A percentile compares a stretch with the other conserved stretches of the same genome.
Evolutionary conservation across 2,113 vertebrate species (phyloP).

Genomic region (Pterocles burchelli): DNA sequence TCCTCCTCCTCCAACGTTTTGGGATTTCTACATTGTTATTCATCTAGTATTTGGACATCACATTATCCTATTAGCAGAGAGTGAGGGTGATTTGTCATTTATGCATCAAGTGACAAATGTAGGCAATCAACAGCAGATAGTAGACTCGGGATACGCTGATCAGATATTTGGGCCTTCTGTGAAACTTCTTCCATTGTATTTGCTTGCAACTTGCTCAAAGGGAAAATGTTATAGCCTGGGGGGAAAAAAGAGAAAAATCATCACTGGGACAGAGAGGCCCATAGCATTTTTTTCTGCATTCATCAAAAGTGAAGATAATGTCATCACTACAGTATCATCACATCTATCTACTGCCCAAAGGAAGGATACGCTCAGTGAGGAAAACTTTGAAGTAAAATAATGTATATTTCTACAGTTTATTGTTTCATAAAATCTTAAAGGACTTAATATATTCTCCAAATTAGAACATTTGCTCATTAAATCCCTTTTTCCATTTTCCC

Average conservation of each 20-base stretch:
- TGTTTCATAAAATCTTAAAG: background rate
- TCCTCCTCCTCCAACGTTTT: fast-evolving
- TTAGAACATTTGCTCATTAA: background rate
- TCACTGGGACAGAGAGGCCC: background rate
- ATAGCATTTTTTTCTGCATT: background rate
- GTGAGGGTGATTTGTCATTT: background rate
- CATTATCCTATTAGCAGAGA: background rate
- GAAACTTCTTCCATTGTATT: background rate
- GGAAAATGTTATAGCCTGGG: background rate
- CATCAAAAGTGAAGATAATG: background rate
- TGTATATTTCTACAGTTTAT: background rate
- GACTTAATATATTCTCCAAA: background rate
- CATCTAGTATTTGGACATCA: background rate
- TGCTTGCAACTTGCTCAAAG: background rate
- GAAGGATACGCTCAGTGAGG: background rate
- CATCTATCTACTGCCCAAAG: background rate
- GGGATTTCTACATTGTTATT: background rate
- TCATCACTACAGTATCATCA: background rate
- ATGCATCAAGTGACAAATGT: background rate
- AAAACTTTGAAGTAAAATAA: background rate
- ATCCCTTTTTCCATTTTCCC: background rate
- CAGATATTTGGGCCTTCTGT: background rate
- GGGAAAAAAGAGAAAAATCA: no score
- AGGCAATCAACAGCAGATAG: background rate
- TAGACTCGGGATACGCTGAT: background rate